phyloP scores from a whole-genome alignment of 2,113 vertebrate species.

The Sinosuthora webbiana region DNA sequence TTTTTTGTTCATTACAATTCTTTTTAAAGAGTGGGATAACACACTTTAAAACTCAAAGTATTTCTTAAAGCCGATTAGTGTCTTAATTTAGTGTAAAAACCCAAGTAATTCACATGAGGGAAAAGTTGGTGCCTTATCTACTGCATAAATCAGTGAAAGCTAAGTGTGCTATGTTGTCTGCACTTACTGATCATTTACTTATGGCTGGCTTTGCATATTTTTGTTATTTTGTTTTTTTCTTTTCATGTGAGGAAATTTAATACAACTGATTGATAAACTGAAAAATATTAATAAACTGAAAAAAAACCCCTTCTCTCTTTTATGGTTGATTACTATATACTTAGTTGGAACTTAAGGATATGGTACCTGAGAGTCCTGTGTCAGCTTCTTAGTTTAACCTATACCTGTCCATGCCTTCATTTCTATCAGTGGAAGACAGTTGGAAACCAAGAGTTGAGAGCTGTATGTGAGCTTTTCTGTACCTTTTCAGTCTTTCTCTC shows the following conservation, averaged over 20 bases:
- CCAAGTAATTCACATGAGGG: background rate
- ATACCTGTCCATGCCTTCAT: background rate
- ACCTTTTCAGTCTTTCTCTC: background rate
- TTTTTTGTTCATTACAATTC: background rate
- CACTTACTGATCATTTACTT: background rate
- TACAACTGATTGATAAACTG: background rate
- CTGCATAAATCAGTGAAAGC: background rate
- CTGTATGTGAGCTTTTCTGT: background rate
- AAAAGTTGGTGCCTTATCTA: background rate
- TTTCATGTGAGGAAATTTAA: background rate
- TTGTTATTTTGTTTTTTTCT: background rate
- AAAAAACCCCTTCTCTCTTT: background rate
- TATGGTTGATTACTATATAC: accelerated
- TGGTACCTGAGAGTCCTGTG: background rate
- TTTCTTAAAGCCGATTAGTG: background rate
- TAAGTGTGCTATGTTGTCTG: background rate
- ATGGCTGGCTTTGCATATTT: background rate
- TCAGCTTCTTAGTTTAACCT: background rate
- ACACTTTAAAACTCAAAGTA: background rate
- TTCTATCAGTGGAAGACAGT: background rate
- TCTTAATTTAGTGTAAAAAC: background rate
- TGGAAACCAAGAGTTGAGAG: background rate
- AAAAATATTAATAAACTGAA: background rate
- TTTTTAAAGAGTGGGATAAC: background rate
- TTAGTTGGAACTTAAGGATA: background rate